Evolutionary conservation across 30 jellyfish, hydroid and myxozoan species (phyloP).

Genomic region (Cassiopea andromeda): DNA sequence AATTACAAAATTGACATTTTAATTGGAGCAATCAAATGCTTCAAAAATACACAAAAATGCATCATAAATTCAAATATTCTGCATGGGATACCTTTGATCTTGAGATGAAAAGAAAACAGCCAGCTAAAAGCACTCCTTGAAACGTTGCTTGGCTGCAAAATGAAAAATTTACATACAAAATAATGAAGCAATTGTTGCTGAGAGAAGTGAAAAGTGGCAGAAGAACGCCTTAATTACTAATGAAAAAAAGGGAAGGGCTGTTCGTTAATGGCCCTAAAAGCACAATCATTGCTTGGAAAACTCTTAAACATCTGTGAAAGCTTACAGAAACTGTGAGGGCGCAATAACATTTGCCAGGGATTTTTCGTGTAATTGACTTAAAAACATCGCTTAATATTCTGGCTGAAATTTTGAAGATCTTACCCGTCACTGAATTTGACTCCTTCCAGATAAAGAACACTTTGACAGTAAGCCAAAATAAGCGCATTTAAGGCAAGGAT

Average conservation of each 20-base stretch:
- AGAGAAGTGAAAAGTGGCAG: no score
- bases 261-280: no score
- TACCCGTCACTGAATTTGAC: slow-evolving; percentile 98
- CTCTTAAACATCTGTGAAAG: no score
- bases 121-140: slow-evolving; percentile 96
- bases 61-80: background rate
- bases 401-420: background rate
- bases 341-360: no score
- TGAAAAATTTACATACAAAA: background rate
- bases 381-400: background rate
- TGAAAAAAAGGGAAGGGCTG: no score
- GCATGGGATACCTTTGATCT: slow-evolving; percentile 83
- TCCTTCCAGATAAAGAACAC: slow-evolving; percentile 95
- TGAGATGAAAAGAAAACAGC: slow-evolving; percentile 97
- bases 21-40: no score
- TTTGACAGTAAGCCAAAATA: slow-evolving; percentile 97
- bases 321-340: no score
- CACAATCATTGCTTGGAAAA: no score
- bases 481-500: slow-evolving; percentile 97
- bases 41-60: no score
- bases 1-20: no score
- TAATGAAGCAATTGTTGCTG: background rate
- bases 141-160: slow-evolving; percentile 95
- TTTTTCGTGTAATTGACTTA: no score
- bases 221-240: no score